Evolutionary conservation across 2,888 invertebrate genomes (phyloP).

Genomic region (Eupithecia exiguata): DNA sequence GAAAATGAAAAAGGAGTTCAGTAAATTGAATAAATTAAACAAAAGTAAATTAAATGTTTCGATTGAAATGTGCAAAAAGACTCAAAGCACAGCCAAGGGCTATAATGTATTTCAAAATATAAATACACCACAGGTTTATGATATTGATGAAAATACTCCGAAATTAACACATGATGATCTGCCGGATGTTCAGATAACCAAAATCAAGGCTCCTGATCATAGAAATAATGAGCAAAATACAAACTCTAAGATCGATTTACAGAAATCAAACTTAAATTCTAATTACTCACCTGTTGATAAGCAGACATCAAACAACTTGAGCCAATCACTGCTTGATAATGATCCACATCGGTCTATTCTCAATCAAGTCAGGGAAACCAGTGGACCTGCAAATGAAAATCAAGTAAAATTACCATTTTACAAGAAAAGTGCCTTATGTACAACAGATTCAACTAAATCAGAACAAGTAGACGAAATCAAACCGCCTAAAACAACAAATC

Average conservation of each 20-base stretch:
- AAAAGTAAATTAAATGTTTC: slow-evolving; percentile 77
- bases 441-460: slow-evolving; percentile 25
- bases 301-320: slow-evolving; percentile 13
- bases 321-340: slow-evolving; percentile 24
- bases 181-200: slow-evolving; percentile 26
- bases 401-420: slow-evolving; percentile 59
- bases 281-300: slow-evolving; percentile 9
- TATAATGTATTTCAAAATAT: slow-evolving; percentile 34
- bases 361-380: slow-evolving; percentile 12
- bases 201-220: slow-evolving; percentile 29
- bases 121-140: slow-evolving; percentile 41
- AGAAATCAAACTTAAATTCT: slow-evolving; percentile 10
- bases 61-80: slow-evolving; percentile 74
- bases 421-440: slow-evolving; percentile 58
- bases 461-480: slow-evolving; percentile 34
- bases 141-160: slow-evolving; percentile 68
- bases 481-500: slow-evolving; percentile 42
- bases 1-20: slow-evolving; percentile 77
- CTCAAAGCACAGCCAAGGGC: slow-evolving; percentile 50
- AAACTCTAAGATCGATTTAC: slow-evolving; percentile 7
- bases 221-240: slow-evolving; percentile 20
- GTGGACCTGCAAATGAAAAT: slow-evolving; percentile 5
- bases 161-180: slow-evolving; percentile 31
- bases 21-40: slow-evolving; percentile 69
- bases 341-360: slow-evolving; percentile 3